A percentile compares a stretch with the other conserved stretches of the same genome.
Evolutionary conservation across 1,140 invertebrate genomes (phyloP).

Genomic region (Lerema accius): DNA sequence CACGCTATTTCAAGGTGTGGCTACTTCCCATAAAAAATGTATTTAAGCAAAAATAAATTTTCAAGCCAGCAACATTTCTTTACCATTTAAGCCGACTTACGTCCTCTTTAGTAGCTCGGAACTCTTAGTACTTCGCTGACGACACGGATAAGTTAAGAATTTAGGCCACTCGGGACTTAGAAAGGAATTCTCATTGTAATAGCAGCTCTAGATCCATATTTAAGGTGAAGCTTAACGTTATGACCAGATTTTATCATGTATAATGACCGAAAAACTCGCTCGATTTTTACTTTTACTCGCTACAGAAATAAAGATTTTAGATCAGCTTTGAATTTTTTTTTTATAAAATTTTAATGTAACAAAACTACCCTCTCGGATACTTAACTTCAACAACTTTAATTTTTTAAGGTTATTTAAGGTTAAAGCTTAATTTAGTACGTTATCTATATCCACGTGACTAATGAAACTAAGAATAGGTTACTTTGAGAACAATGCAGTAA

Average conservation of each 20-base stretch:
- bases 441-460: too few relatives aligned
- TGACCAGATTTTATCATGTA: background rate
- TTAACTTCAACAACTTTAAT: too few relatives aligned
- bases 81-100: slow-evolving; percentile 8
- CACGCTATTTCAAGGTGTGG: too few relatives aligned
- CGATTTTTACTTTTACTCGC: too few relatives aligned
- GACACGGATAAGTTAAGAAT: slow-evolving; percentile 4
- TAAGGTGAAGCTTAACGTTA: background rate
- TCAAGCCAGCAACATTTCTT: background rate
- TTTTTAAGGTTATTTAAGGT: too few relatives aligned
- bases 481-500: too few relatives aligned
- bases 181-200: slow-evolving; percentile 5
- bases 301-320: too few relatives aligned
- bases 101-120: background rate
- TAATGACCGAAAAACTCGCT: background rate
- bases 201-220: background rate
- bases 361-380: too few relatives aligned
- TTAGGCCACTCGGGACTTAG: slow-evolving; percentile 2
- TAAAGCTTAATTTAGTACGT: too few relatives aligned
- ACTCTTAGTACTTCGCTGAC: slow-evolving; percentile 5
- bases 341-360: too few relatives aligned
- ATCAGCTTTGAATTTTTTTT: too few relatives aligned
- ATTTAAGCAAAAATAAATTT: background rate
- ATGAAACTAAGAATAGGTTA: too few relatives aligned
- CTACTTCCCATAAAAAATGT: background rate